Percentiles rank a stretch among this genome's conserved stretches.
These are phyloP conservation scores for Tenebrio molitor DNA, from an alignment of 1,140 invertebrate species.

Conservation along the genomic window DNA sequence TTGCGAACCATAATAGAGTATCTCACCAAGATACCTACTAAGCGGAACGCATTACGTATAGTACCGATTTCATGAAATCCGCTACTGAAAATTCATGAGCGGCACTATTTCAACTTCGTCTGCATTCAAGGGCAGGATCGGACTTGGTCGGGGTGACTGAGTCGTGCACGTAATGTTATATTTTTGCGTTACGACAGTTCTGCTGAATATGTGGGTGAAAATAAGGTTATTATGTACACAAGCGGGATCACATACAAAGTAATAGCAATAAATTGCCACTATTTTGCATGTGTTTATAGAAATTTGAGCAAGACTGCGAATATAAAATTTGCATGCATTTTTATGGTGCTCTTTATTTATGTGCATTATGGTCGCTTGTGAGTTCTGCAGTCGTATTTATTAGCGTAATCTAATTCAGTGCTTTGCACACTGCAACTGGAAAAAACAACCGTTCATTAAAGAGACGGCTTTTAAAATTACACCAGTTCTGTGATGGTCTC, in stretches of 20 bases:
- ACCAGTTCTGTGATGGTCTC: too few species aligned
- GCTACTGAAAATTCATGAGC: constrained; percentile 17
- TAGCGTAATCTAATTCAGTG: not conserved
- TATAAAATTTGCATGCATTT: constrained; percentile 27
- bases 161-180: not conserved
- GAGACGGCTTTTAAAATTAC: too few species aligned
- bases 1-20: constrained; percentile 44
- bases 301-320: constrained; percentile 15
- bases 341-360: constrained; percentile 20
- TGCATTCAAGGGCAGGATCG: constrained; percentile 24
- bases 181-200: too few species aligned
- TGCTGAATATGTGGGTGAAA: not conserved
- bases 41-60: constrained; percentile 13
- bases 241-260: not conserved
- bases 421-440: too few species aligned
- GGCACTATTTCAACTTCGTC: constrained; percentile 13
- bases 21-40: constrained; percentile 5
- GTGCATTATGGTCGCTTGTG: constrained; percentile 16
- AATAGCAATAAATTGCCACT: constrained; percentile 15
- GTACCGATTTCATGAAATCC: constrained; percentile 5
- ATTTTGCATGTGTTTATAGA: constrained; percentile 39
- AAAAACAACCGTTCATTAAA: constrained; percentile 5
- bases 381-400: constrained; percentile 9
- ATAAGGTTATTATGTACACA: constrained; percentile 21
- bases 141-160: not conserved